phyloP scores from a whole-genome alignment of 1,140 invertebrate genomes.

The Helicoverpa armigera region DNA sequence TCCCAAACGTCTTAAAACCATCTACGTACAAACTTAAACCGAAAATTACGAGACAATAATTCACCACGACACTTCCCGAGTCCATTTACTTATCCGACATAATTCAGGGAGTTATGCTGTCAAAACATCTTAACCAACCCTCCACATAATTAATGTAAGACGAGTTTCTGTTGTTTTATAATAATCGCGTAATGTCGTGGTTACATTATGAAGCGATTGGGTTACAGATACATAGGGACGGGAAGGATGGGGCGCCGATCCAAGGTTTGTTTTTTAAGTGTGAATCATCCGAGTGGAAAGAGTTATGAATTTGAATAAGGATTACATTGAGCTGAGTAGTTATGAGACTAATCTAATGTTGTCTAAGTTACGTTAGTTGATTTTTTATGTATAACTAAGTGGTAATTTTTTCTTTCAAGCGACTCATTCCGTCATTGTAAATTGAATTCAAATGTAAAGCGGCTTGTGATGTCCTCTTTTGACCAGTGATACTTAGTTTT shows the following conservation, averaged over 20 bases:
- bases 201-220: slow-evolving; percentile 42
- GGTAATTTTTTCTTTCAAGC: no score
- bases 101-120: slow-evolving; percentile 45
- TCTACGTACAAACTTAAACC: slow-evolving; percentile 22
- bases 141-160: slow-evolving; percentile 47
- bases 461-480: no score
- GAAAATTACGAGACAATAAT: slow-evolving; percentile 34
- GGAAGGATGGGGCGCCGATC: slow-evolving; percentile 14
- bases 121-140: slow-evolving; percentile 50
- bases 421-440: no score
- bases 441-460: no score
- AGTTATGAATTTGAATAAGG: background rate
- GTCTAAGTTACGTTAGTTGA: no score
- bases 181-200: slow-evolving; percentile 47
- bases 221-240: slow-evolving; percentile 34
- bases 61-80: slow-evolving; percentile 32
- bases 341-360: background rate
- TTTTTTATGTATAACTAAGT: no score
- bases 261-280: background rate
- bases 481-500: background rate
- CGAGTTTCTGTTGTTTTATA: slow-evolving; percentile 48
- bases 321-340: background rate
- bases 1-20: slow-evolving; percentile 1
- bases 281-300: background rate
- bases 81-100: slow-evolving; percentile 43